These are phyloP conservation scores for Sebastes umbrosus DNA, from an alignment of 2,797 vertebrate genomes.

Conservation along the genomic window DNA sequence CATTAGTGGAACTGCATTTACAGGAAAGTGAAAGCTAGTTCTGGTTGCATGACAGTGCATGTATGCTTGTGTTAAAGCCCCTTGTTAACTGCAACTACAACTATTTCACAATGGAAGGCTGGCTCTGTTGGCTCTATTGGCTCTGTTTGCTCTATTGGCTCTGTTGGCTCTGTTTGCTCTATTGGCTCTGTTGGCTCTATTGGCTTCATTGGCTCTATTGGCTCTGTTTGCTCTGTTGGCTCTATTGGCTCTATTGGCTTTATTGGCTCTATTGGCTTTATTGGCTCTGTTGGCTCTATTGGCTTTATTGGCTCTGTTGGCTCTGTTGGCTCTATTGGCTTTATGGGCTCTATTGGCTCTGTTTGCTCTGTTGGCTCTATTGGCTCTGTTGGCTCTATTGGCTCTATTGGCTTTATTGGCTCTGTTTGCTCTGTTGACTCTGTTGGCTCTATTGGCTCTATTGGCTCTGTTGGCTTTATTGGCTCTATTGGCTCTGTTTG, in stretches of 20 bases:
- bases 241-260: background rate
- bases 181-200: accelerated
- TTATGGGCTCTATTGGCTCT: too few relatives aligned
- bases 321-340: accelerated
- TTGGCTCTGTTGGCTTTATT: too few relatives aligned
- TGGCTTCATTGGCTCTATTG: accelerated
- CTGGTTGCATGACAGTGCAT: background rate
- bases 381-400: too few relatives aligned
- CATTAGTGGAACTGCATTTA: background rate
- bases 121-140: background rate
- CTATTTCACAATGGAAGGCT: background rate
- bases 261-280: accelerated
- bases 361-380: too few relatives aligned
- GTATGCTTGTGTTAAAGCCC: background rate
- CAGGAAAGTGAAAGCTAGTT: background rate
- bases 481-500: accelerated
- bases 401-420: too few relatives aligned
- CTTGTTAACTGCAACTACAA: background rate
- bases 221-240: too few relatives aligned
- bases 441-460: too few relatives aligned
- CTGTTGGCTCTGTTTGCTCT: accelerated
- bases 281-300: accelerated
- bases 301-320: accelerated
- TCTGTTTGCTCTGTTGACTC: accelerated
- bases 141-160: too few relatives aligned